Percentiles rank a stretch among this genome's conserved stretches.
phyloP scores from a whole-genome alignment of 2,113 vertebrate species.

The Balaeniceps rex region DNA sequence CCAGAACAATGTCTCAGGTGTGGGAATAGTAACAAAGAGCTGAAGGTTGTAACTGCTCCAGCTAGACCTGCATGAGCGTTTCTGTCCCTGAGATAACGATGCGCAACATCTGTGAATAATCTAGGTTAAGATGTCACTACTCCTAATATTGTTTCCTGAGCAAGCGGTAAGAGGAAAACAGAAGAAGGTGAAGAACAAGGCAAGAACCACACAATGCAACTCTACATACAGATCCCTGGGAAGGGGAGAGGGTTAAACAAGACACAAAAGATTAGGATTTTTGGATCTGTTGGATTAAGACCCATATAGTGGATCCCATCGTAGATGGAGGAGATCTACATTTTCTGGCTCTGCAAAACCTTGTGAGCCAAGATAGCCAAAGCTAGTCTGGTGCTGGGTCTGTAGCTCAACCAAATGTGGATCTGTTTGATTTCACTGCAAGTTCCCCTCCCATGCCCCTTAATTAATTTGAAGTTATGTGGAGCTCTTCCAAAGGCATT shows the following conservation, averaged over 20 bases:
- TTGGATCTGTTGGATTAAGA: background rate
- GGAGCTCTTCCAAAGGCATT: background rate
- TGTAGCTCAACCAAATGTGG: background rate
- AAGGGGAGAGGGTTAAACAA: background rate
- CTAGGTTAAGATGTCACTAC: background rate
- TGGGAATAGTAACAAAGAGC: background rate
- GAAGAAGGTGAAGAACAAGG: background rate
- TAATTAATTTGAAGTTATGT: background rate
- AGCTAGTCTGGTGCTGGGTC: background rate
- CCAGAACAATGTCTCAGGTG: background rate
- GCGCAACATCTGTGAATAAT: rapidly evolving
- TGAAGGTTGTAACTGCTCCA: background rate
- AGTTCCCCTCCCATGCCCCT: background rate
- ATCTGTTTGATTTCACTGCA: background rate
- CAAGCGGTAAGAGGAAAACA: background rate
- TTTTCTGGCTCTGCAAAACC: background rate
- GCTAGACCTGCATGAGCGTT: background rate
- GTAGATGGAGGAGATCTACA: background rate
- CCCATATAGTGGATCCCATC: background rate
- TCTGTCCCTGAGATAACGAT: background rate
- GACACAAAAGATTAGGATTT: background rate
- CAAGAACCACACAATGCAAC: background rate
- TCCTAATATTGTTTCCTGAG: background rate
- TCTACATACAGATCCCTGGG: background rate
- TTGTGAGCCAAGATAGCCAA: background rate